Base-by-base conservation (phyloP, 2,888 invertebrate species). In the Belgica antarctica region DNA sequence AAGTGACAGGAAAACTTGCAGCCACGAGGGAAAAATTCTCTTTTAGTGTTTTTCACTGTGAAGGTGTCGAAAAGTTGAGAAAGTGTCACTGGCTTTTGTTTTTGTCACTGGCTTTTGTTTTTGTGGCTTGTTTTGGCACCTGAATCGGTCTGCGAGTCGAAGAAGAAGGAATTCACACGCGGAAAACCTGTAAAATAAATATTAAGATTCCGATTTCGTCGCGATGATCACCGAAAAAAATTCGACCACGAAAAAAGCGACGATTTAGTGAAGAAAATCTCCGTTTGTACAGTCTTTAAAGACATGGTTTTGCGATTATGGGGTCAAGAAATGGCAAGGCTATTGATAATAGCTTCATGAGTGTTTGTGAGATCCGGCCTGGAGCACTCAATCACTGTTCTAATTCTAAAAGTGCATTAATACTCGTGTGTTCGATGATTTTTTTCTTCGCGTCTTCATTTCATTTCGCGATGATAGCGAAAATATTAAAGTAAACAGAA, bases 301-400 rank as follows among this genome's bases (percentile, higher is more conserved):
- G 17, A 57, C 52, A 28, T 68, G 57, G 24, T 57, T 68, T 68
- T 68, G 68, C 68, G 68, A 68, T 68, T 68, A 57, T 31, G 22
- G 31, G 68, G 68, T 68, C 68, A 34, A 52, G 47, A 68, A 68
- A 68, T 68, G 68, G 68, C 68, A 68, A 68, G 68, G 68, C 57
- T 68, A 57, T 68, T 68, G 62, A 46, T 68, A 47, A 68, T 57
- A 3, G 25, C 19, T n/a, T 25, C 8, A 19, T 19, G 17, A 52
- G 52, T 52, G 52, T 52, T 52, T 52, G 17, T 52, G 52, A 59
- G 59, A 24, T 27, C 27, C 59, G 27, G 59, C 24, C 59, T 59
- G 24, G 25, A 59, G 24, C 3, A 10, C 59, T 27, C 59, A 59
- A 59, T 27, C 22, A 24, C 12, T 8, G 25, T 59, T 59, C 59